Evolutionary conservation across 2,888 invertebrate species (phyloP), one percentile per base, ranked within the genome.

Genomic region (Ametastegia equiseti): DNA sequence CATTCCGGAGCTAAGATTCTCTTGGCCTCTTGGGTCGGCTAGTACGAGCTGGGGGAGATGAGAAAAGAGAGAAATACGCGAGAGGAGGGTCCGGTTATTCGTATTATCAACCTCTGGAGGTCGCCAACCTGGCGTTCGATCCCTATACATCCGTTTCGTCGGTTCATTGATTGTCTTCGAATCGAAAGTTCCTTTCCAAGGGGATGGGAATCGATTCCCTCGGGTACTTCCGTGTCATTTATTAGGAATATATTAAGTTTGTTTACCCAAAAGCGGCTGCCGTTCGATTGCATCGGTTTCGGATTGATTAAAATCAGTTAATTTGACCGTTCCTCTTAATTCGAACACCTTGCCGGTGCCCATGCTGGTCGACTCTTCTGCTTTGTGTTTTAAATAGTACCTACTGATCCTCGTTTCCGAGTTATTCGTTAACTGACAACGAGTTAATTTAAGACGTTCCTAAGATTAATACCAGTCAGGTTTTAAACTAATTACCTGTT

Each of bases 1-100:
- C 89, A 89, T 89, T 89, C 89, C 89, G 81, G 69, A 81, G 67
- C 79, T 47, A 60, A 57, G 42, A 60, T 27, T 45, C 39, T 23
- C 39, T n/a, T 78, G 60, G 33, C 54, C n/a, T n/a, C n/a, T n/a
- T n/a, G n/a, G n/a, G n/a, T n/a, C n/a, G n/a, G n/a, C n/a, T n/a
- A n/a, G n/a, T n/a, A n/a, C n/a, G n/a, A n/a, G 75, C 47, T 47
- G 75, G 19, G 81, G 81, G 39, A 47, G 54, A 57, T 60, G 57
- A 39, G 50, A 67, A 67, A 19, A 60, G 42, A 60, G 79, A 79
- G 69, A 79, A 69, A n/a, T 80, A 69, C 71, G 42, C 54, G 77
- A 73, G 27, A n/a, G 39, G 19, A 45, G 42, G 42, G 27, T 23
- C 45, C 45, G 71, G 71, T 27, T 71, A 42, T 47, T 71, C 71